Evolutionary conservation across 2,113 vertebrate genomes (phyloP).

Genomic region (Macquaria ambigua): DNA sequence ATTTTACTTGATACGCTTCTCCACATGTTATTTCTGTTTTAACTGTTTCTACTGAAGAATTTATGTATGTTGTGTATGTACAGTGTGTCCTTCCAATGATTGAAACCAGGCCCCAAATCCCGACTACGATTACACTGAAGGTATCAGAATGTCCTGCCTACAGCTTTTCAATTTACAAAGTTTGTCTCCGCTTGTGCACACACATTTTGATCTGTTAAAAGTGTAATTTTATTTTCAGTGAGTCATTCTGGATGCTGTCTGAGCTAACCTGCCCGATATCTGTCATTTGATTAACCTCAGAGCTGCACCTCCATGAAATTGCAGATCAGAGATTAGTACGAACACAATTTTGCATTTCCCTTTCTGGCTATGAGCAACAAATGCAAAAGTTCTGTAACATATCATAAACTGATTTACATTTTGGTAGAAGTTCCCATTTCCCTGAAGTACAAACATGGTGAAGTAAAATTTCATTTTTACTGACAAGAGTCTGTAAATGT

Average conservation of each 20-base stretch:
- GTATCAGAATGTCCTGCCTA: background rate
- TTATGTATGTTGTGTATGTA: background rate
- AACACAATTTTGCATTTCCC: background rate
- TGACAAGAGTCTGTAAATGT: background rate
- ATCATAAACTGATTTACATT: background rate
- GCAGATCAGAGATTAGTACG: conserved; percentile 7
- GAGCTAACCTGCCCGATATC: background rate
- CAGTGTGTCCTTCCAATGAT: background rate
- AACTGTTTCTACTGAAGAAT: background rate
- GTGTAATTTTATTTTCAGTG: background rate
- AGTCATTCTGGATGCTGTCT: conserved; percentile 1
- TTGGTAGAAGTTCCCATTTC: background rate
- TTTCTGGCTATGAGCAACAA: background rate
- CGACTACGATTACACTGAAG: background rate
- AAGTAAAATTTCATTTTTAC: background rate
- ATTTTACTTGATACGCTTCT: background rate
- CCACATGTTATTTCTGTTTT: background rate
- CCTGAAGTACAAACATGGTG: background rate
- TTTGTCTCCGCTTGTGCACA: background rate
- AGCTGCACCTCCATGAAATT: conserved; percentile 18
- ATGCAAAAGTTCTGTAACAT: background rate
- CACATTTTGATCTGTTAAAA: conserved; percentile 15
- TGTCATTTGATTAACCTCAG: conserved; percentile 11
- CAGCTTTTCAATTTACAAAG: background rate
- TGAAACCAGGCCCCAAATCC: background rate